Evolutionary conservation across 2,888 invertebrate species (phyloP).

Genomic region (Drosophila falleni): DNA sequence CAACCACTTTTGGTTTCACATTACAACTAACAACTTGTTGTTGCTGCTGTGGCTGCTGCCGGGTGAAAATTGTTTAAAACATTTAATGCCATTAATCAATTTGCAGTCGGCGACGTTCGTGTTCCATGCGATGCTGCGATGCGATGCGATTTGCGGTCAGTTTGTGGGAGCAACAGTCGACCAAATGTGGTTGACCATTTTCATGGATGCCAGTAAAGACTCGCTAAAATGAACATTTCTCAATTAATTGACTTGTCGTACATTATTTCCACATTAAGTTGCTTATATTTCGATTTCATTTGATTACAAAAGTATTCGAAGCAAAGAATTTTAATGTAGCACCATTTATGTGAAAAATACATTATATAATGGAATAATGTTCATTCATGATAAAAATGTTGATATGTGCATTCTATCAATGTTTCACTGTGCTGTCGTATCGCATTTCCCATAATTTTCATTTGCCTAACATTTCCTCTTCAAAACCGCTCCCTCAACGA

Average conservation of each 20-base stretch:
- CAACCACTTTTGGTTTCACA: conserved; percentile 67
- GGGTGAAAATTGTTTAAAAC: conserved; percentile 75
- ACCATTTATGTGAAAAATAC: background rate
- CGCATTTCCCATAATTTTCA: conserved; percentile 43
- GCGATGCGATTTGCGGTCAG: conserved; percentile 44
- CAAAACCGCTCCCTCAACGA: conserved; percentile 8
- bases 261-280: conserved; percentile 1
- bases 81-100: conserved; percentile 78
- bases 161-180: conserved; percentile 41
- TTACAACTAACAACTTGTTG: conserved; percentile 66
- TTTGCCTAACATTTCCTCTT: conserved; percentile 18
- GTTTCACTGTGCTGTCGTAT: conserved; percentile 35
- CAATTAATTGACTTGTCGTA: conserved; percentile 2
- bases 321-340: background rate
- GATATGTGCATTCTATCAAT: background rate
- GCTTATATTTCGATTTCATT: background rate
- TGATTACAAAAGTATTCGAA: background rate
- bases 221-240: conserved; percentile 21
- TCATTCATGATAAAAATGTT: no score
- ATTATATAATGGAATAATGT: background rate
- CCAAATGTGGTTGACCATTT: conserved; percentile 35
- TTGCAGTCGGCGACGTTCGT: conserved; percentile 57
- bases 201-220: conserved; percentile 24
- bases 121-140: conserved; percentile 32
- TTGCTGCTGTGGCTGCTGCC: conserved; percentile 35